Percentiles rank a stretch among this genome's conserved stretches.
Evolutionary conservation across 2,797 vertebrate species (phyloP).

Genomic region (Acestrorhynchus altus): DNA sequence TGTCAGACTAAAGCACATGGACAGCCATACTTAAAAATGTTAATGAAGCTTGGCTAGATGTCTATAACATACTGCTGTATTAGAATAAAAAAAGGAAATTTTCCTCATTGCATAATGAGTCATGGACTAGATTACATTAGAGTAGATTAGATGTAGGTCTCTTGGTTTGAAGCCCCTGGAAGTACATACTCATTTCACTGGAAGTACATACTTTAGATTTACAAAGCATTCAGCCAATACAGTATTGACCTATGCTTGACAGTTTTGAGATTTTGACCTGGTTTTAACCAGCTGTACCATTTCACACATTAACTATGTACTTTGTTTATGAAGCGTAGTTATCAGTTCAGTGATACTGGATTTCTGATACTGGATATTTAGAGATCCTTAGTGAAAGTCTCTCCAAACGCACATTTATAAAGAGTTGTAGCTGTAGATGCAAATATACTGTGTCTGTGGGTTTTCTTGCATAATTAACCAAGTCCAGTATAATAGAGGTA

Average conservation of each 20-base stretch:
- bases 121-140: not conserved
- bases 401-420: too few relatives aligned
- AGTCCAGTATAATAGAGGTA: constrained; percentile 22
- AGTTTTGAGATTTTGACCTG: not conserved
- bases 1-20: not conserved
- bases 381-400: too few relatives aligned
- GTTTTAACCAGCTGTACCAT: not conserved
- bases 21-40: not conserved
- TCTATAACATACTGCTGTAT: not conserved
- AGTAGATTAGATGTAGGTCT: too few relatives aligned
- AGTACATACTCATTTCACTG: not conserved
- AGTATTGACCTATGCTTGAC: not conserved
- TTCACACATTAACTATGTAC: not conserved
- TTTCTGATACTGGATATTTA: too few relatives aligned
- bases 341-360: not conserved
- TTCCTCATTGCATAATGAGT: too few relatives aligned
- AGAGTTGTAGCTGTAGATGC: not conserved
- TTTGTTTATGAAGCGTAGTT: not conserved
- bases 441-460: constrained; percentile 15
- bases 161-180: not conserved
- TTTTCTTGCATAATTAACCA: constrained; percentile 26
- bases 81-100: too few relatives aligned
- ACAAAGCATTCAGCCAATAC: not conserved
- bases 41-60: not conserved
- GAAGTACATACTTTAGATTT: not conserved